Evolutionary conservation across 2,888 invertebrate species (phyloP), one percentile per base, ranked within the genome.

Genomic region (Nomada fabriciana): DNA sequence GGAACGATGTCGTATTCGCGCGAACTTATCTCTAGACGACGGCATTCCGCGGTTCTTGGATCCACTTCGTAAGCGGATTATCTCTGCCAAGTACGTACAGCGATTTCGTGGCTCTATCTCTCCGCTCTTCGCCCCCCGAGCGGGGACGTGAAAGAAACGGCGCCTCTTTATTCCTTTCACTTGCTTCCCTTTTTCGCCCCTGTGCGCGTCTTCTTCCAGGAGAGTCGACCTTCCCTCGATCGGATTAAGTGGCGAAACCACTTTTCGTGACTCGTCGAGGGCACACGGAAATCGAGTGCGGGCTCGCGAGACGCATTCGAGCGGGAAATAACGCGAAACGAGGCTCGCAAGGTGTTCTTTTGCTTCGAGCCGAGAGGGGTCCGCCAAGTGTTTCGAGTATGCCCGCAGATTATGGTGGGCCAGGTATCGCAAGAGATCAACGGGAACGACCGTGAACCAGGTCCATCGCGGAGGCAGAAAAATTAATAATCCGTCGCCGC

Each of bases 401-500:
- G 63, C 71, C 57, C 29, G 20, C 29, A 63, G 74, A 83, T 87
- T 85, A 87, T 13, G 53, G 53, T 36, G n/a, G 43, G 15, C 25
- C 20, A 65, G 71, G 43, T 70, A 67, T 73, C 74, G 63, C 23
- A n/a, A 55, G 15, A 52, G 76, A 79, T 83, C 76, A 77, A 78
- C 81, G 61, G 67, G 75, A 36, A 78, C 67, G 82, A n/a, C 69
- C 74, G 65, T 79, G 80, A 83, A 82, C 72, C 42, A 43, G n/a
- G 47, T 25, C 61, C 29, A 55, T 47, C 68, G 61, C n/a, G 70
- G 64, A 47, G 52, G 52, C 71, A 84, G 76, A 85, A 89, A 89
- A 88, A 87, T 89, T 89, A 89, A 89, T 88, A 85, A 89, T 89
- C 87, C 87, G 63, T 29, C 15, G 83, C 29, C 55, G 70, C 43